Base-by-base conservation (phyloP, 2,888 invertebrate species). In the Podotricha telesiphe region DNA sequence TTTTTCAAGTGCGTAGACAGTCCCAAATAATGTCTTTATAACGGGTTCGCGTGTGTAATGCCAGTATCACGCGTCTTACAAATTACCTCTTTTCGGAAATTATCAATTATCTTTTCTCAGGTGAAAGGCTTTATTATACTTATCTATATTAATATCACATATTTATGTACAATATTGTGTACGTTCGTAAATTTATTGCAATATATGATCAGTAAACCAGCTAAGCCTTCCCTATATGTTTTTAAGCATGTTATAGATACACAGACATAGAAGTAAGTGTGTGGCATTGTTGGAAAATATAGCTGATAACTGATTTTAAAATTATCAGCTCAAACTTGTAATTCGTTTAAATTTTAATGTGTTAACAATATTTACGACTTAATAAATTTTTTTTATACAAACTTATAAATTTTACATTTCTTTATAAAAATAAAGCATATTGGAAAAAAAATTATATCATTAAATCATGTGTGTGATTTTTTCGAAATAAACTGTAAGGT, bases 21-120 rank as follows among this genome's bases (percentile, higher is more conserved):
- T 68, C 72, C 76, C 79, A 84, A 82, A 87, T 88, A 86, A 90
- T 87, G 87, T 89, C 89, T 91, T 85, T 87, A 90, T 91, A 90
- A 83, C 84, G 72, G 78, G 82, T 80, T 89, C 77, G 91, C 91
- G 91, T 91, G 91, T 78, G 80, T 79, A 80, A 77, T 70, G 75
- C 79, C 85, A 84, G 80, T 91, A 84, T 77, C 80, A 79, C 81
- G 82, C 84, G 82, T 82, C 75, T 79, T 84, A 82, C 84, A 83
- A 86, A 86, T 84, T 81, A 74, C 72, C 74, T 70, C 74, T 76
- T 73, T 72, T 75, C 53, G 65, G 69, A 65, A 68, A 71, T 73
- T 71, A 75, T 74, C 73, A 75, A 75, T 75, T 73, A 73, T 64
- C 65, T 72, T 64, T 67, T 65, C 69, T 71, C 67, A 71, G 56